phyloP scores from a whole-genome alignment of 2,113 vertebrate species.

The Paratilapia polleni region DNA sequence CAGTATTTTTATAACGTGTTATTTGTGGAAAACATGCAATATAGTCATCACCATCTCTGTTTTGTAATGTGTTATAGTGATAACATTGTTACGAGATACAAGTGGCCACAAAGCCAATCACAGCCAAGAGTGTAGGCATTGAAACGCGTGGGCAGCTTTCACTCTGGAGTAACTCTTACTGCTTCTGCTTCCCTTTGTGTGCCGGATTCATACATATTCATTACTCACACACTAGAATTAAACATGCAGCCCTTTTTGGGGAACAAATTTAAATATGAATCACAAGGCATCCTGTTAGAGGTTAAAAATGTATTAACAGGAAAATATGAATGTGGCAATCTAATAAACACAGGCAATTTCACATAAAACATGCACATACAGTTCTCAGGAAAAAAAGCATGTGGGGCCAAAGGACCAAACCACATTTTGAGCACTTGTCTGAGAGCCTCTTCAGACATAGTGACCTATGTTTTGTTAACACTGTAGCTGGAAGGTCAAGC shows the following conservation, averaged over 20 bases:
- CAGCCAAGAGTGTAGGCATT: slow-evolving; percentile 42
- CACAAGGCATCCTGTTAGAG: slow-evolving; percentile 27
- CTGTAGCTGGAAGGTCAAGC: slow-evolving; percentile 34
- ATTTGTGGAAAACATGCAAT: background rate
- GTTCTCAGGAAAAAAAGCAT: background rate
- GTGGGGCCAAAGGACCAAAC: background rate
- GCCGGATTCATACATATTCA: slow-evolving; percentile 54
- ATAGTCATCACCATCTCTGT: background rate
- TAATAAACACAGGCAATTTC: background rate
- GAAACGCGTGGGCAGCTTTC: slow-evolving; percentile 58
- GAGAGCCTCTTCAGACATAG: slow-evolving; percentile 15
- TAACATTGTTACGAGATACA: slow-evolving; percentile 13
- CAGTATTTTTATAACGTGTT: background rate
- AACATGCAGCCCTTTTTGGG: slow-evolving; percentile 6
- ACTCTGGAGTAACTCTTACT: slow-evolving; percentile 42
- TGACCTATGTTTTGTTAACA: slow-evolving; percentile 42
- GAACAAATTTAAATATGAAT: slow-evolving; percentile 36
- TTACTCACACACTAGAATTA: slow-evolving; percentile 2
- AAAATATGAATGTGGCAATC: background rate
- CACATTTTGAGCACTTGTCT: slow-evolving; percentile 19
- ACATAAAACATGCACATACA: background rate
- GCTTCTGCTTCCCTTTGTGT: slow-evolving; percentile 29
- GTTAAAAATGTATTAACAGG: slow-evolving; percentile 28
- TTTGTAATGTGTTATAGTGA: slow-evolving; percentile 29
- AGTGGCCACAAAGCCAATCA: slow-evolving; percentile 49